A percentile compares a stretch with the other conserved stretches of the same genome.
phyloP scores from a whole-genome alignment of 2,797 vertebrate genomes.

The Poeciliopsis paucimaculata region DNA sequence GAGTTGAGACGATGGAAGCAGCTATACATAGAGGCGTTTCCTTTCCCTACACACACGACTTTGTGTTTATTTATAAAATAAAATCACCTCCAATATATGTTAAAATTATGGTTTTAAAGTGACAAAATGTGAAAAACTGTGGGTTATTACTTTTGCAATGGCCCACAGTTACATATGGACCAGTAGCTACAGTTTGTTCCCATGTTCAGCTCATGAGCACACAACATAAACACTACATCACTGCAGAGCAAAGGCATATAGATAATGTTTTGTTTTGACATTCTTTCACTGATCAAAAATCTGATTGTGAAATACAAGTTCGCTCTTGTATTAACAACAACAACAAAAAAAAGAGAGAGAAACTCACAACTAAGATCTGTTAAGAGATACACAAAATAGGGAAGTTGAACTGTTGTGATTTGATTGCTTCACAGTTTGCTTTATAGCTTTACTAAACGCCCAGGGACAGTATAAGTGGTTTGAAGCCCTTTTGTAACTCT shows the following conservation, averaged over 20 bases:
- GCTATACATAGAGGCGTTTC: background rate
- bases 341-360: background rate
- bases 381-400: conserved; percentile 16
- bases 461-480: conserved; percentile 16
- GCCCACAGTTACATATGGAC: background rate
- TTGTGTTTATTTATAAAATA: background rate
- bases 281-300: conserved; percentile 5
- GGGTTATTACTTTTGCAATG: background rate
- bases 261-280: background rate
- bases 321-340: background rate
- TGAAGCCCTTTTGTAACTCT: conserved; percentile 23
- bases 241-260: background rate
- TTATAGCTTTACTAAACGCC: conserved; percentile 36
- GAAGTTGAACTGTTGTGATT: conserved; percentile 43
- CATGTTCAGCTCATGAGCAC: background rate
- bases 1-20: background rate
- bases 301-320: conserved; percentile 15
- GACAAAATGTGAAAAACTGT: background rate
- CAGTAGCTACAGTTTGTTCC: background rate
- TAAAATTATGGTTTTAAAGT: background rate
- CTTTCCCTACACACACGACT: background rate
- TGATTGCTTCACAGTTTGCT: background rate
- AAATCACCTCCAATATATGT: background rate
- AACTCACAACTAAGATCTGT: background rate
- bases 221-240: background rate